Base-by-base conservation (phyloP, 2,113 vertebrate species). In the Saimiri boliviensis region DNA sequence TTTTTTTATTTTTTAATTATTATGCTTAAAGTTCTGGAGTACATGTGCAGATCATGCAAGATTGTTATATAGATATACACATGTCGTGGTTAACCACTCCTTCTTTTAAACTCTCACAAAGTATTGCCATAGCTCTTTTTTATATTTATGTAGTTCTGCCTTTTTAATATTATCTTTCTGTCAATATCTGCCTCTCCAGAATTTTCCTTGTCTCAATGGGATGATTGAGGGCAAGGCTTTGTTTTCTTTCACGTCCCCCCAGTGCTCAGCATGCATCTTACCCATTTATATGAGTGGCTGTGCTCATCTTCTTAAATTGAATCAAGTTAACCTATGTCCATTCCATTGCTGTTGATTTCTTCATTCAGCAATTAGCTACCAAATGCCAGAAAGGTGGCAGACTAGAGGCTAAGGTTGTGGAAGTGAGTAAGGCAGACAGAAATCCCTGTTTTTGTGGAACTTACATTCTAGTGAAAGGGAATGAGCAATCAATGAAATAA, bases 241-340 rank as follows among this genome's bases (percentile, higher is more conserved):
- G 19, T 27, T 2, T 19, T 30, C 9, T 47, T 52, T 17, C 2
- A 3, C 23, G 3, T 52, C n/a, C 10, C 12, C 10, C 25, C 10
- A 7, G 1, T 12, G 30, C 2, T 12, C 25, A n/a, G 37, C 40
- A 16, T 32, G 11, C 0, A 5, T 40, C 25, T 21, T 37, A 40
- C 30, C 16, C 66, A 0, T 94, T 73, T 47, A 42, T 60, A 58
- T 32, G 21, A 52, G 2, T n/a, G 17, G 60, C 37, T 49, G 17
- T 25, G 20, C 7, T 92, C 45, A n/a, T 87, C 25, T 56, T 70
- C 45, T 92, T 89, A 71, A 71, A 27, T 45, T 37, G 35, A 68
- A 54, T 84, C 23, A 37, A 58, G 40, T 74, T 80, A 70, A 35
- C 54, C 23, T 60, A 1, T 63, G 17, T 58, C n/a, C 79, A 27